phyloP scores from a whole-genome alignment of 2,113 vertebrate genomes.

The Leptobrachium leishanense region DNA sequence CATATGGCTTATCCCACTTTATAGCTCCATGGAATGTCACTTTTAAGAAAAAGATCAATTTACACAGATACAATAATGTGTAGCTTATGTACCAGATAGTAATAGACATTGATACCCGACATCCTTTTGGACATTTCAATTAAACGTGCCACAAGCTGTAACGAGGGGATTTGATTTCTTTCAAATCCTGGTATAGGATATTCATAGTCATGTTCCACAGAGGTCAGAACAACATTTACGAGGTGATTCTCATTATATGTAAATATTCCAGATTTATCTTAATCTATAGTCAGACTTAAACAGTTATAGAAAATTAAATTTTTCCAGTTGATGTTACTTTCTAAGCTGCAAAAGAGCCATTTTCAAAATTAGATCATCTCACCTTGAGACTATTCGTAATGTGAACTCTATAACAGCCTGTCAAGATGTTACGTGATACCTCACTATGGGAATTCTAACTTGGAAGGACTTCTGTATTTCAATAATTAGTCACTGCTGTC shows the following conservation, averaged over 20 bases:
- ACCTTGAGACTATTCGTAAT: too few relatives aligned
- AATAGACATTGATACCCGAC: neutral
- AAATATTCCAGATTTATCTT: too few relatives aligned
- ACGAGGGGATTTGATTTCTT: constrained; percentile 7
- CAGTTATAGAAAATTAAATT: too few relatives aligned
- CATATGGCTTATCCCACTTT: neutral
- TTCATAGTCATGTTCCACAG: neutral
- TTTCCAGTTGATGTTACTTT: too few relatives aligned
- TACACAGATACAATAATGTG: neutral
- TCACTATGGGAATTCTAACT: too few relatives aligned
- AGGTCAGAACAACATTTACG: neutral
- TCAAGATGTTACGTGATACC: too few relatives aligned
- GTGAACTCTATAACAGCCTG: too few relatives aligned
- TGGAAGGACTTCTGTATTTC: too few relatives aligned
- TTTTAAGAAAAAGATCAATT: constrained; percentile 19
- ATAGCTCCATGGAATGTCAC: neutral
- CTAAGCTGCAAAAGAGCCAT: too few relatives aligned
- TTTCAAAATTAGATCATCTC: too few relatives aligned
- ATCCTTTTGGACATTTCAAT: neutral
- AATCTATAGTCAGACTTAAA: too few relatives aligned
- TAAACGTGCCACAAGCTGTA: neutral
- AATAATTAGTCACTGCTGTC: too few relatives aligned
- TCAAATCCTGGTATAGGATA: neutral
- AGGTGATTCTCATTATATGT: neutral
- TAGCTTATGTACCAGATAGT: neutral